Evolutionary conservation across 2,888 invertebrate species (phyloP).

Genomic region (Ceratothoa steindachneri): DNA sequence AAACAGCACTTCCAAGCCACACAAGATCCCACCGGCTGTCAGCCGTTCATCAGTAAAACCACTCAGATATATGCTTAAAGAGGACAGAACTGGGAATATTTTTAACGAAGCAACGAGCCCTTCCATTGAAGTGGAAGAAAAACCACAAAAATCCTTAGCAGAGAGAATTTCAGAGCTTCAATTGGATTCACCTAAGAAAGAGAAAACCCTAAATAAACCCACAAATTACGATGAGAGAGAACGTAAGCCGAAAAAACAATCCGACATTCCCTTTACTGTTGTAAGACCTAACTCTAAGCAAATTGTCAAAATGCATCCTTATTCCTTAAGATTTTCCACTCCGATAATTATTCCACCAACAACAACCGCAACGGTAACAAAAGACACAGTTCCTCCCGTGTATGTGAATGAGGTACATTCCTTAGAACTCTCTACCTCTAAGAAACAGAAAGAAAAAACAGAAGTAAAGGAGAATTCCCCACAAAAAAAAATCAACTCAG

Average conservation of each 20-base stretch:
- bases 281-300: neutral
- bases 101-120: neutral
- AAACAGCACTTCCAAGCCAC: neutral
- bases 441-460: too few relatives aligned
- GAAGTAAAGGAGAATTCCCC: too few relatives aligned
- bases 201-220: too few relatives aligned
- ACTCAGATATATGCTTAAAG: neutral
- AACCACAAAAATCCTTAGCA: neutral
- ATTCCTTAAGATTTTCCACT: neutral
- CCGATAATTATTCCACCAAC: neutral
- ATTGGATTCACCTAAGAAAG: too few relatives aligned
- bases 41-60: neutral
- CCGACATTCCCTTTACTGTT: too few relatives aligned
- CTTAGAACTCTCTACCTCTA: neutral
- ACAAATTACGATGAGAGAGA: too few relatives aligned
- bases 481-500: too few relatives aligned
- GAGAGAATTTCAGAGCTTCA: neutral
- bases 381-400: neutral
- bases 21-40: too few relatives aligned
- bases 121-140: neutral
- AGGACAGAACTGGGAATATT: neutral
- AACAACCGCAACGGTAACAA: neutral
- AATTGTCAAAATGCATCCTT: constrained; percentile 4
- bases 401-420: neutral
- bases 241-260: too few relatives aligned